phyloP scores from a whole-genome alignment of 2,797 vertebrate genomes.

The Sarcophilus harrisii region DNA sequence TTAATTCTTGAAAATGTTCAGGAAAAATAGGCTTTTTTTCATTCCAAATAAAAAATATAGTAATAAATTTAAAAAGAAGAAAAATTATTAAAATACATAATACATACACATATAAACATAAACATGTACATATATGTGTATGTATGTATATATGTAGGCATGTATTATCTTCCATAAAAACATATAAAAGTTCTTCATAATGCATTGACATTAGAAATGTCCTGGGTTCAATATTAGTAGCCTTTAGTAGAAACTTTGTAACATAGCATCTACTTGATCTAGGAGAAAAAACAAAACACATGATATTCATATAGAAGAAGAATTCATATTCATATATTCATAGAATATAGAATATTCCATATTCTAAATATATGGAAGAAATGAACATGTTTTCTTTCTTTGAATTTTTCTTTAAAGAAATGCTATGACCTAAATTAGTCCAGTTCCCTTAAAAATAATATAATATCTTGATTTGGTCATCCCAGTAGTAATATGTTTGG shows the following conservation, averaged over 20 bases:
- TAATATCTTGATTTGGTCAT: slow-evolving; percentile 38
- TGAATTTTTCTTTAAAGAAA: not conserved
- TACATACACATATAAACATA: not conserved
- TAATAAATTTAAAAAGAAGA: not conserved
- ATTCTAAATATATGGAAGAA: not conserved
- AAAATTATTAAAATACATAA: not conserved
- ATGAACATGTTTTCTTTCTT: not conserved
- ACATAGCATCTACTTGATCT: not conserved
- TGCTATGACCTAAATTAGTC: not conserved
- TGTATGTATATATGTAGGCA: not conserved
- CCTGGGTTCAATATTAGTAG: not conserved
- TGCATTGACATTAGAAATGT: not conserved
- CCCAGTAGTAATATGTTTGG: slow-evolving; percentile 8
- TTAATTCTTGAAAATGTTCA: not conserved
- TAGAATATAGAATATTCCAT: too few species aligned
- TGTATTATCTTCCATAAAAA: not conserved
- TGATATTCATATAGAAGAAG: not conserved
- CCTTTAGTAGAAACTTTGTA: not conserved
- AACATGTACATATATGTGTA: not conserved
- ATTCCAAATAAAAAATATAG: not conserved
- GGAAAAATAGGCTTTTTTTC: not conserved
- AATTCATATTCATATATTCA: too few species aligned
- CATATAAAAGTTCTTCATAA: not conserved
- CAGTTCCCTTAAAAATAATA: slow-evolving; percentile 24
- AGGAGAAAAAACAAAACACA: not conserved